A percentile compares a stretch with the other conserved stretches of the same genome.
Evolutionary conservation across 2,113 vertebrate species (phyloP).

Genomic region (Oreochromis tanganicae): DNA sequence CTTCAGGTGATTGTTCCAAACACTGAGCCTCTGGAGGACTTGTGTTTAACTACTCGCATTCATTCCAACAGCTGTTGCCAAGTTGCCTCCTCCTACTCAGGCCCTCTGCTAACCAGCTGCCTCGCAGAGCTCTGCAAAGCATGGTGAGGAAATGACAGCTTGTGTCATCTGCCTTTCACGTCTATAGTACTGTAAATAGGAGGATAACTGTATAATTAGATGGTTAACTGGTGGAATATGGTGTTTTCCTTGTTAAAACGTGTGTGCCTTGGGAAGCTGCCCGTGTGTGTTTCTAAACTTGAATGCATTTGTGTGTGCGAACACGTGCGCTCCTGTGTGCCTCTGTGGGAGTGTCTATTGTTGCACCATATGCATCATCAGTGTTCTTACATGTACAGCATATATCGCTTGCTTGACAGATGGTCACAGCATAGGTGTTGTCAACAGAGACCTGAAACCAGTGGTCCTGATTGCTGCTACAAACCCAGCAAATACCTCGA

Average conservation of each 20-base stretch:
- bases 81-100: constrained; percentile 32
- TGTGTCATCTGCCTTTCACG: constrained; percentile 50
- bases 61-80: constrained; percentile 40
- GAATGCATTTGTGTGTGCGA: neutral
- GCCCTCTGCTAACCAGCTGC: constrained; percentile 63
- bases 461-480: neutral
- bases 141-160: constrained; percentile 46
- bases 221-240: constrained; percentile 33
- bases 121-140: constrained; percentile 33
- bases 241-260: constrained; percentile 44
- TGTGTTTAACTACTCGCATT: constrained; percentile 37
- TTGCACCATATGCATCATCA: neutral
- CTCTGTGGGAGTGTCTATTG: neutral
- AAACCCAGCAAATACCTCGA: constrained; percentile 31
- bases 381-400: neutral
- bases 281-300: constrained; percentile 3
- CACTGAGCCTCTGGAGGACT: constrained; percentile 27
- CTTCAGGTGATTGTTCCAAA: constrained; percentile 42
- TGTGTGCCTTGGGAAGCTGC: constrained; percentile 11
- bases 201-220: constrained; percentile 45
- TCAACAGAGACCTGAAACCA: constrained; percentile 27
- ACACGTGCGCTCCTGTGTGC: neutral
- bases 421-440: constrained; percentile 36
- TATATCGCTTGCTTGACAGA: constrained; percentile 34
- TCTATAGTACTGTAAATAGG: constrained; percentile 43